Evolutionary conservation across 1,140 invertebrate genomes (phyloP), one percentile per base, ranked within the genome.

Genomic region (Medauroidea extradentata): DNA sequence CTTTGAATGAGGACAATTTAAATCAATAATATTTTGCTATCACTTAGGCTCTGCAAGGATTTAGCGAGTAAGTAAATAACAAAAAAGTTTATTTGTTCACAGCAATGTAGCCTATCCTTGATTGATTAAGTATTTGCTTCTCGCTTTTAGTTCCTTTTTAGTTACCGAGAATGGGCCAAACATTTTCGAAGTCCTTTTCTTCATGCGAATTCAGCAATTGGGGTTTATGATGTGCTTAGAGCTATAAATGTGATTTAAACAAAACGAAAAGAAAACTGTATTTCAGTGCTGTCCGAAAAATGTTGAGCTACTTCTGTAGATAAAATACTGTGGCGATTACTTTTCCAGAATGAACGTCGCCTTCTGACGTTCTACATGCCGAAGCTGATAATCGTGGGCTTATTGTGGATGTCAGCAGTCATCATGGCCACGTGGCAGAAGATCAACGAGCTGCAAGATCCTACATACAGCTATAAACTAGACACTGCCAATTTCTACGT

Each of bases 401-500:
- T 90, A 66, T 79, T 96, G 55, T 97, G 94, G 94, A 75, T 92
- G 42, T 87, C 91, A 3, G 88, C 89, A 4, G 81, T 97, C 48
- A 87, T 90, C 19, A 73, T 96, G 50, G 88, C 93, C 2, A 87
- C 90, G 0, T 94, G 93, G 91, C 88, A 97, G 72, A 89, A 90
- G 68, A 90, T 87, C 67, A 93, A 93, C 68, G 91, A 93, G 71
- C 78, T 93, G 2, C 82, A 85, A 59, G 94, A 99, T 78, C 94
- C 95, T 0, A 94, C 93, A 1, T 98, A 92, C 71, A 94, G 93
- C 73, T 94, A 96, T 67, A 84, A 87, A 66, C 81, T 93, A 46
- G 93, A 96, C 69, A 91, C 89, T 1, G 82, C 83, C 5, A 91
- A 94, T 75, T 97, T 93, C 76, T 87, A 91, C 71, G 94, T 95